Evolutionary conservation across 2,888 invertebrate species (phyloP).

Genomic region (Nymphalis polychloros): DNA sequence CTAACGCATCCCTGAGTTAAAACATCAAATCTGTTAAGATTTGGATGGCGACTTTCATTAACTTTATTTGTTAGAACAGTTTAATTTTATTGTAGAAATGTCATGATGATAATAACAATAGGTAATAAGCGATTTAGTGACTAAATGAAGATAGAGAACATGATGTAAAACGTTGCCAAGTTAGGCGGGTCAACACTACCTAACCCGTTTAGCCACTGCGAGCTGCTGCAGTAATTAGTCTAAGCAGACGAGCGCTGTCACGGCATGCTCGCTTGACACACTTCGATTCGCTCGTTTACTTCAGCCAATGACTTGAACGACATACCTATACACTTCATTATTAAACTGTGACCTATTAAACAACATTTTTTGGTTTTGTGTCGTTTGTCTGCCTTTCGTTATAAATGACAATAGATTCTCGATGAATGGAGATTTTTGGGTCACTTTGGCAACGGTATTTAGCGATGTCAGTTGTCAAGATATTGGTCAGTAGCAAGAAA

Average conservation of each 20-base stretch:
- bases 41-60: background rate
- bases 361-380: conserved; percentile 49
- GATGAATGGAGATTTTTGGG: conserved; percentile 69
- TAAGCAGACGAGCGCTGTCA: conserved; percentile 59
- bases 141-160: background rate
- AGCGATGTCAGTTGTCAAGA: conserved; percentile 22
- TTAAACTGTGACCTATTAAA: conserved; percentile 49
- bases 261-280: conserved; percentile 51
- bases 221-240: conserved; percentile 73
- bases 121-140: background rate
- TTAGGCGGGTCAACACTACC: conserved; percentile 44
- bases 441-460: conserved; percentile 62
- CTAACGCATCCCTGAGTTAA: conserved; percentile 49
- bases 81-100: background rate
- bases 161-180: conserved; percentile 32
- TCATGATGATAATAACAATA: no score
- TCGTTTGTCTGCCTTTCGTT: conserved; percentile 57
- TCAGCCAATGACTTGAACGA: conserved; percentile 48
- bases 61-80: background rate
- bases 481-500: conserved; percentile 9
- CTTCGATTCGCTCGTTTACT: conserved; percentile 55
- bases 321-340: conserved; percentile 48
- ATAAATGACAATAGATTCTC: conserved; percentile 61
- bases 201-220: conserved; percentile 65
- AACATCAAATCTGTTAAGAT: conserved; percentile 43